phyloP scores from a whole-genome alignment of 2,113 vertebrate species.

The Xiphorhynchus elegans region DNA sequence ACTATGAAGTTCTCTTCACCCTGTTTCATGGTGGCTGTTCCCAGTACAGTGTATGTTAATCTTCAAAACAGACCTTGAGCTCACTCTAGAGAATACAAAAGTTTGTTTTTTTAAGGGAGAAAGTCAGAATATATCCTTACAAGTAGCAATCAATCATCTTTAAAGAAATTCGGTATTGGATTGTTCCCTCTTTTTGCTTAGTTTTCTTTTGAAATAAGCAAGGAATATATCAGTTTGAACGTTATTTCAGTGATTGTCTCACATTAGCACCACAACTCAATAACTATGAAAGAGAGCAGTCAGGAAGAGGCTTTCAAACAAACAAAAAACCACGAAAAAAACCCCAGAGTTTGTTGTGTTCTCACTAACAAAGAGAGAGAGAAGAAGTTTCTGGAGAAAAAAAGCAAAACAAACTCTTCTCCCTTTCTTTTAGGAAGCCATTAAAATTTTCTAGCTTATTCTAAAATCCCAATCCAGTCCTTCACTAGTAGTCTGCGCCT shows the following conservation, averaged over 20 bases:
- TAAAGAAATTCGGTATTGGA: constrained; percentile 42
- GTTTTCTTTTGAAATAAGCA: constrained; percentile 26
- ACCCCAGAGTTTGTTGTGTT: background rate
- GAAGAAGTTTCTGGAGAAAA: background rate
- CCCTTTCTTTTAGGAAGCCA: background rate
- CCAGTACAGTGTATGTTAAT: background rate
- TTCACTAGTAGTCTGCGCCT: background rate
- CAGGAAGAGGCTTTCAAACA: background rate
- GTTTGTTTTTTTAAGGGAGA: background rate
- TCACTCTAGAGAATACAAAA: background rate
- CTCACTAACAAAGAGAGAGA: background rate
- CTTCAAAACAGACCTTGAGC: background rate
- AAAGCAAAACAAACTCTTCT: background rate
- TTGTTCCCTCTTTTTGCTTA: constrained; percentile 27
- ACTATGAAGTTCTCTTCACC: background rate
- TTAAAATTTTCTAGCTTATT: background rate
- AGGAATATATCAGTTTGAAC: background rate
- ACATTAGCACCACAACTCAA: background rate
- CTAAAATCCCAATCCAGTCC: background rate
- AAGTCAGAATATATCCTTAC: background rate
- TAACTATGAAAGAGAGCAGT: background rate
- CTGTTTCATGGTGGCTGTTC: background rate
- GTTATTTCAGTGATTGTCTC: background rate
- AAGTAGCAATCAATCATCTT: constrained; percentile 23
- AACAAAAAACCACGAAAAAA: background rate